Conservation (phyloP, 2,113 vertebrate species). For the Leucosticte australis region DNA sequence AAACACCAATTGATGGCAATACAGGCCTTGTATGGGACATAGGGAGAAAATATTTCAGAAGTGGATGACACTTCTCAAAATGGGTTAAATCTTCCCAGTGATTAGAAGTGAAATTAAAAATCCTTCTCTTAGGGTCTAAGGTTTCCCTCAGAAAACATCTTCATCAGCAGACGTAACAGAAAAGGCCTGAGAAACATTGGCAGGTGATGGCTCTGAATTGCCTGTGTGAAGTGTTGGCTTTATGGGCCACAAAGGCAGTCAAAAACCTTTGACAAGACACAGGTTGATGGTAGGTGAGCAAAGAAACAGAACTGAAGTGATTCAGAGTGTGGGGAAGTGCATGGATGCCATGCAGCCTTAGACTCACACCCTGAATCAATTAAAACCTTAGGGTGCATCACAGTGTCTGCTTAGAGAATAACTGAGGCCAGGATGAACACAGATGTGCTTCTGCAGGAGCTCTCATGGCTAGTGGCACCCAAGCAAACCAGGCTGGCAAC, state of each 20-base stretch:
- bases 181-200: background rate
- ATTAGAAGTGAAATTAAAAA: background rate
- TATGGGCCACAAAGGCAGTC: background rate
- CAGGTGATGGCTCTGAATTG: background rate
- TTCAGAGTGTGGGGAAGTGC: background rate
- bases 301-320: background rate
- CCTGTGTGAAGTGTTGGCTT: background rate
- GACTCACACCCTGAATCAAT: background rate
- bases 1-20: background rate
- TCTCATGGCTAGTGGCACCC: background rate
- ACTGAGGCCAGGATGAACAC: background rate
- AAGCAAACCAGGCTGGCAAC: background rate
- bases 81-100: background rate
- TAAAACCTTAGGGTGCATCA: background rate
- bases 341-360: background rate
- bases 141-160: background rate
- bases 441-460: background rate
- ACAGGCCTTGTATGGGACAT: background rate
- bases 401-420: background rate
- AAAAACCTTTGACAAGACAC: background rate
- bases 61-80: background rate
- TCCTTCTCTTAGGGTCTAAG: background rate
- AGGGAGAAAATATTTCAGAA: background rate
- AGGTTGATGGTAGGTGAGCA: background rate
- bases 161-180: fast-evolving